These are phyloP conservation scores for Alethe castanea DNA, from an alignment of 2,113 vertebrate species.

Conservation along the genomic window DNA sequence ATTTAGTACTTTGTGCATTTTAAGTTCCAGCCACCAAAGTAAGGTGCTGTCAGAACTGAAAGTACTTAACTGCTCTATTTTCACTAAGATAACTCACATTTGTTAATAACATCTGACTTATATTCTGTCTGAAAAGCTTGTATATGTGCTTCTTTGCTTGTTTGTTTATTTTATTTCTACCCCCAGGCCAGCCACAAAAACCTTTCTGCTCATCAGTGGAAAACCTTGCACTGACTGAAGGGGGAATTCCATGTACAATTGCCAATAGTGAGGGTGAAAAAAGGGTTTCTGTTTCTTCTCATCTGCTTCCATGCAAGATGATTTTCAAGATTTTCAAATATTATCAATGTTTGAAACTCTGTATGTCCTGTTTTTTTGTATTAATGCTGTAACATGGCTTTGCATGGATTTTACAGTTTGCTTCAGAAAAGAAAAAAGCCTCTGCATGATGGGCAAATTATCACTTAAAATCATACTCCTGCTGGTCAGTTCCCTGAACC, in stretches of 20 bases:
- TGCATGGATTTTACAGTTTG: not conserved
- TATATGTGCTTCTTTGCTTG: not conserved
- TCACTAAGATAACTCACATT: not conserved
- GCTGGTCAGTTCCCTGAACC: slow-evolving; percentile 12
- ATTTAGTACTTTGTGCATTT: not conserved
- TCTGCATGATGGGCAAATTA: not conserved
- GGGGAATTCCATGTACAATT: not conserved
- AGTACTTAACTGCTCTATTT: not conserved
- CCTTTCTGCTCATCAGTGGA: not conserved
- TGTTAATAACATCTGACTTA: not conserved
- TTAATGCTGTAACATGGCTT: not conserved
- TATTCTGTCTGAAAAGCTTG: not conserved
- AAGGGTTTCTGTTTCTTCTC: not conserved
- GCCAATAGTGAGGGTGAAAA: not conserved
- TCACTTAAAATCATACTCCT: slow-evolving; percentile 18
- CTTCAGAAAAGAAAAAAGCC: not conserved
- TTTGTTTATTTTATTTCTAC: not conserved
- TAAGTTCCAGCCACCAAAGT: not conserved
- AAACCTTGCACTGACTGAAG: not conserved
- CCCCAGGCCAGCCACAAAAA: not conserved
- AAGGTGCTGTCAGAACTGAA: not conserved
- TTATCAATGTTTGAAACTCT: not conserved
- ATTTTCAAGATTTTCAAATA: not conserved
- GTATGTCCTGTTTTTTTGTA: not conserved
- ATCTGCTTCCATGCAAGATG: not conserved